Percentiles rank a stretch among this genome's conserved stretches.
phyloP scores from a whole-genome alignment of 2,113 vertebrate genomes.

The Otolemur garnettii region DNA sequence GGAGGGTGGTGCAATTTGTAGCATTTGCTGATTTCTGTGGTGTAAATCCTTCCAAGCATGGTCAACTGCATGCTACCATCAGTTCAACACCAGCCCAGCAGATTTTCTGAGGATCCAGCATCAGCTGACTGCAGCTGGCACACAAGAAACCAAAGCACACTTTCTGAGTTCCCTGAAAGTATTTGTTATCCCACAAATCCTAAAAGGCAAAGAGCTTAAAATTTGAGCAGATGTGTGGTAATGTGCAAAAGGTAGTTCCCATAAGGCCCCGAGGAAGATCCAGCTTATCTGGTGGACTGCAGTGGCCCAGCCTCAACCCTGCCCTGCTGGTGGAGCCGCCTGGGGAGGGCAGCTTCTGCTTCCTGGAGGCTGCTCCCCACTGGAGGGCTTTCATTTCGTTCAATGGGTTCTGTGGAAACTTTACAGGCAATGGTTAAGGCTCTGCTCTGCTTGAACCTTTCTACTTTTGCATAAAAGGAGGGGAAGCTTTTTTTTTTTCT shows the following conservation, averaged over 20 bases:
- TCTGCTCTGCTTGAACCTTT: constrained; percentile 27
- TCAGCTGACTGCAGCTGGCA: accelerated
- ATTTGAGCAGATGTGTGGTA: constrained; percentile 48
- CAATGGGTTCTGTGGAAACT: constrained; percentile 1
- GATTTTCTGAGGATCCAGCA: accelerated
- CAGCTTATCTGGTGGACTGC: background rate
- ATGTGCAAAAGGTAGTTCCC: constrained; percentile 35
- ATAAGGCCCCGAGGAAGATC: constrained; percentile 40
- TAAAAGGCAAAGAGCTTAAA: constrained; percentile 53
- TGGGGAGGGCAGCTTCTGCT: constrained; percentile 67
- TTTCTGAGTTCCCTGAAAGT: constrained; percentile 65
- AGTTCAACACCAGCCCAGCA: background rate
- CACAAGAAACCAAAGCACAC: background rate
- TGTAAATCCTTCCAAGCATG: background rate
- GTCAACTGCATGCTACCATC: background rate
- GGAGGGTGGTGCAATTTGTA: background rate
- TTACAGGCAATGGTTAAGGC: background rate
- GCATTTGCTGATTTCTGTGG: background rate
- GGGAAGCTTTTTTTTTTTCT: constrained; percentile 72
- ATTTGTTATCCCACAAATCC: constrained; percentile 72
- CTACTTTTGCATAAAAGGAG: constrained; percentile 75
- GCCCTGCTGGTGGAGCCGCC: constrained; percentile 56
- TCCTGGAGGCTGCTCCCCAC: constrained; percentile 64
- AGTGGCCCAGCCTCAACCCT: constrained; percentile 54
- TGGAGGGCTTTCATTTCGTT: background rate